Conservation (phyloP, 2,797 vertebrate genomes). For the Menidia menidia region DNA sequence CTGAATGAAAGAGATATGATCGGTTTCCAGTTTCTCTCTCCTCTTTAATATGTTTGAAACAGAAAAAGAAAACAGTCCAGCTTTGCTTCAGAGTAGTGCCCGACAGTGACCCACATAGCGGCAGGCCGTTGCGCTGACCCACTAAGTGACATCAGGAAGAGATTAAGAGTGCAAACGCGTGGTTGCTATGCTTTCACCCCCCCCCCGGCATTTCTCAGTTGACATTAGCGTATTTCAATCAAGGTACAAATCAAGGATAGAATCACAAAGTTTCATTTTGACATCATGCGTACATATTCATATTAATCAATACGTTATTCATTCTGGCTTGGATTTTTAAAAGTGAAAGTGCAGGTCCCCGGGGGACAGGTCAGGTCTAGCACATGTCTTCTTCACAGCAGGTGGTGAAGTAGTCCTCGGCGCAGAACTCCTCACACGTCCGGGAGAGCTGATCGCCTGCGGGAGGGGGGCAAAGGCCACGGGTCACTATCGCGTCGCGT, state of each 20-base stretch:
- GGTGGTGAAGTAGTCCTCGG: background rate
- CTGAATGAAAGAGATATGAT: conserved; percentile 4
- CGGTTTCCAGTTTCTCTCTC: conserved; percentile 3
- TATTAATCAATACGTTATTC: background rate
- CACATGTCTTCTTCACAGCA: conserved; percentile 59
- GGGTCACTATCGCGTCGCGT: background rate
- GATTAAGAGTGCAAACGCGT: conserved; percentile 48
- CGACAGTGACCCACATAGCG: conserved; percentile 62
- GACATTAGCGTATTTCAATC: background rate
- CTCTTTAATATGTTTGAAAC: conserved; percentile 12
- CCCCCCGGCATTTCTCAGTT: background rate
- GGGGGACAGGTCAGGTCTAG: background rate
- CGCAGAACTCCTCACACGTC: conserved; percentile 61
- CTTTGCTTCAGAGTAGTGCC: conserved; percentile 26
- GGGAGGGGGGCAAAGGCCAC: conserved; percentile 1
- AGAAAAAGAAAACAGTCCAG: background rate
- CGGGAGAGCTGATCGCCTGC: conserved; percentile 17
- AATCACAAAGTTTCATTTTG: background rate
- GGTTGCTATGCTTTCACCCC: conserved; percentile 2
- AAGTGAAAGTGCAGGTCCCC: background rate
- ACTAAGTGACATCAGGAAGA: conserved; percentile 53
- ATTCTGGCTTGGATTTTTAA: background rate
- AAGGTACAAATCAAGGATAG: conserved; percentile 14
- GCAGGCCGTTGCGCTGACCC: conserved; percentile 43
- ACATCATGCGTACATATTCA: background rate